Percentiles rank a stretch among this genome's conserved stretches.
These are phyloP conservation scores for Auanema freiburgensis DNA, from an alignment of 2,888 invertebrate genomes.

Conservation along the genomic window DNA sequence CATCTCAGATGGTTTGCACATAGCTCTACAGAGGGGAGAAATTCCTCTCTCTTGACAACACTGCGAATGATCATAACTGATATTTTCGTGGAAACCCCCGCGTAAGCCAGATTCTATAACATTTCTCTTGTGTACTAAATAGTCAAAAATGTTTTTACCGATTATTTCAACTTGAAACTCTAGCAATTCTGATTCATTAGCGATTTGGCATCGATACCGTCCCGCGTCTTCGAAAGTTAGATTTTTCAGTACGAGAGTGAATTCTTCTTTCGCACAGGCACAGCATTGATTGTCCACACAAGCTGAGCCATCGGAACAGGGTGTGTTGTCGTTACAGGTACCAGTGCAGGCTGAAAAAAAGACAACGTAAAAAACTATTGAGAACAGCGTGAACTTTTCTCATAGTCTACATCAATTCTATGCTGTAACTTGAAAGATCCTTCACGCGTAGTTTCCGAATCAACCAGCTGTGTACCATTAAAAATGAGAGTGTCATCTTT, in stretches of 20 bases:
- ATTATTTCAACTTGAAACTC: constrained; percentile 61
- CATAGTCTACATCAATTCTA: constrained; percentile 40
- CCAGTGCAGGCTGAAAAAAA: constrained; percentile 31
- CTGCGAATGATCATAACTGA: constrained; percentile 66
- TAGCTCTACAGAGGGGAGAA: constrained; percentile 78
- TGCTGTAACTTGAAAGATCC: constrained; percentile 52
- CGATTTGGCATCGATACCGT: constrained; percentile 56
- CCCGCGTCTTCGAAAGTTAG: constrained; percentile 58
- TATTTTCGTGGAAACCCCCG: constrained; percentile 58
- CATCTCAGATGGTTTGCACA: constrained; percentile 70
- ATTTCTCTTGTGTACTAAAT: not conserved
- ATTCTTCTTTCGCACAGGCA: constrained; percentile 52
- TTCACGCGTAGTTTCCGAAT: constrained; percentile 44
- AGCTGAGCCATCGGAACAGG: constrained; percentile 32
- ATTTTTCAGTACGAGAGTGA: constrained; percentile 56
- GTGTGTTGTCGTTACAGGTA: constrained; percentile 38
- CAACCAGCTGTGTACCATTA: constrained; percentile 52
- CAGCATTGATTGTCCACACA: constrained; percentile 50
- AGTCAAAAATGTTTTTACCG: constrained; percentile 29
- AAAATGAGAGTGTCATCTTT: constrained; percentile 58
- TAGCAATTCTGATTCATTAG: constrained; percentile 51
- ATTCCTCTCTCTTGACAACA: constrained; percentile 83
- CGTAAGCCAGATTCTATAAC: constrained; percentile 57
- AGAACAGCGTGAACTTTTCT: constrained; percentile 34
- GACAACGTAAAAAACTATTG: not conserved